Base-by-base conservation (phyloP, 37 sponge, comb jelly and placozoan genomes). In the Hexactinellida sp. region DNA sequence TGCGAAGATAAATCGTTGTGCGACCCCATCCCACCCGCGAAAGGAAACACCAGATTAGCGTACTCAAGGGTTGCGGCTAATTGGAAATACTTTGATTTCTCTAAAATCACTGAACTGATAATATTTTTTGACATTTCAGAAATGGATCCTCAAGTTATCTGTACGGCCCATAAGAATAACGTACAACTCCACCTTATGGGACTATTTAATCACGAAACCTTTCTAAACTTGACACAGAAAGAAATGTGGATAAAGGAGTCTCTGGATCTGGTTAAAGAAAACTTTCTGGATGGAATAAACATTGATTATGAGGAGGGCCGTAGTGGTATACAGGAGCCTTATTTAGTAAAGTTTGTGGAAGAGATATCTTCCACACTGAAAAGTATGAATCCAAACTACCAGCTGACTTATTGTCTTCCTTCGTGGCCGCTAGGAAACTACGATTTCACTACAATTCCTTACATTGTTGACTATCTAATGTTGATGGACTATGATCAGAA, bases 91-190 rank as follows among this genome's bases (percentile, higher is more conserved):
- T 63, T 21, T 63, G 76, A 63, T 25, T 63, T 63, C 28, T 32
- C 76, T 7, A 63, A 63, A 63, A 63, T 63, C 5, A 63, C 76
- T 28, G 76, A 63, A 63, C 13, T 63, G 76, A n/a, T n/a, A 10
- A 3, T 63, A 1, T 25, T 23, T 28, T 63, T 25, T 28, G 76
- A 23, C 76, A n/a, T 28, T 7, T 23, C 76, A 25, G 30, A 63
- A 32, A 63, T 63, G 34, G 76, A 63, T 28, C 76, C 76, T 25
- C 32, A 63, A n/a, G 19, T 63, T 23, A 28, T 63, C 1, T 63
- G 76, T 63, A n/a, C 34, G 28, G 76, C 76, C 5, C 76, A 63
- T 63, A 63, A 63, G 76, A 63, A 63, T 63, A 63, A 63, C 76
- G 76, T 63, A 28, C 76, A 63, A 63, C 34, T 63, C 5, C 76